phyloP scores from a whole-genome alignment of 2,113 vertebrate species.

The Corythornis cristatus region DNA sequence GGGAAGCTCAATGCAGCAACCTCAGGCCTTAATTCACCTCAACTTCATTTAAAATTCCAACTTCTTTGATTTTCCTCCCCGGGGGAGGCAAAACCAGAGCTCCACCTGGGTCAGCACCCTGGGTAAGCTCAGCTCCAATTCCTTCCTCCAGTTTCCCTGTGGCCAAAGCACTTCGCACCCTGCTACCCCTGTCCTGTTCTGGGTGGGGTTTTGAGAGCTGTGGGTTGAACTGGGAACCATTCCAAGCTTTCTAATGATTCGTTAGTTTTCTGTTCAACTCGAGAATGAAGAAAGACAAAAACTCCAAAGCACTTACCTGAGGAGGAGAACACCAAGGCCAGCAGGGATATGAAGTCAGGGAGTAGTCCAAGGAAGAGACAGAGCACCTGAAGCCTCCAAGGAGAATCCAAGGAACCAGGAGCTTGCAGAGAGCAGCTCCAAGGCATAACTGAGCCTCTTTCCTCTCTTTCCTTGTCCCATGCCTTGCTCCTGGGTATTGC shows the following conservation, averaged over 20 bases:
- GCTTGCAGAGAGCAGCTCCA: neutral
- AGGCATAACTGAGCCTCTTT: rapidly evolving
- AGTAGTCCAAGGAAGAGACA: rapidly evolving
- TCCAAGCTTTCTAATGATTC: rapidly evolving
- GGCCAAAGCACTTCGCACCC: neutral
- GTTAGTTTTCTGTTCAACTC: rapidly evolving
- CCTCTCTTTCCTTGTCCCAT: neutral
- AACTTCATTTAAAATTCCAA: neutral
- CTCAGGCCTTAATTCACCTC: neutral
- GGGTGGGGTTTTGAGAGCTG: rapidly evolving
- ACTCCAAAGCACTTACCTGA: neutral
- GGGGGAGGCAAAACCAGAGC: neutral
- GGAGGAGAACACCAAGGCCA: neutral
- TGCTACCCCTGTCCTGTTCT: rapidly evolving
- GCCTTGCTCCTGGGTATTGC: rapidly evolving
- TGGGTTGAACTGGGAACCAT: neutral
- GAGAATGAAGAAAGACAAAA: rapidly evolving
- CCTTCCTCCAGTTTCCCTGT: rapidly evolving
- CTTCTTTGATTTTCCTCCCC: rapidly evolving
- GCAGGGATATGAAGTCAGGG: rapidly evolving
- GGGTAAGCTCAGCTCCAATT: neutral
- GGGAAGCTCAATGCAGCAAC: rapidly evolving
- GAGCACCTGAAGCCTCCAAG: rapidly evolving
- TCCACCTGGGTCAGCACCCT: neutral
- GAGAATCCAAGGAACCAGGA: rapidly evolving